Conservation (phyloP, 2,888 invertebrate genomes). For the Tachina fera region DNA sequence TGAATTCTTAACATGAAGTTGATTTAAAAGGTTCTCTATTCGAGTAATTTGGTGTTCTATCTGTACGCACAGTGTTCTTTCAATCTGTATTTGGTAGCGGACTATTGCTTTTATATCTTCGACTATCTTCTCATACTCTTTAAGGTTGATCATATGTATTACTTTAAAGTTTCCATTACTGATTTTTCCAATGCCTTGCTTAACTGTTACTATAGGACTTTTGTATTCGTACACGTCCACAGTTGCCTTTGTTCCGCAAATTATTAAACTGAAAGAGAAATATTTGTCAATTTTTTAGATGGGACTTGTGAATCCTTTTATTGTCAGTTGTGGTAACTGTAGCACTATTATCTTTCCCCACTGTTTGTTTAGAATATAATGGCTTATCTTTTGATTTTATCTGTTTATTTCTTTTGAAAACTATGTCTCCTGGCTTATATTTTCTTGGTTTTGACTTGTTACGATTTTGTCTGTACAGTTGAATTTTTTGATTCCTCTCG, state of each 20-base stretch:
- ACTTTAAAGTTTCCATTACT: too few relatives aligned
- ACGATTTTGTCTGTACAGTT: conserved; percentile 22
- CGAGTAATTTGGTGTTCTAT: conserved; percentile 50
- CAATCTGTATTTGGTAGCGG: neutral
- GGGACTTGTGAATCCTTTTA: conserved; percentile 34
- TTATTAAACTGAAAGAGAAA: conserved; percentile 8
- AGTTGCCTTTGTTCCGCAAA: neutral
- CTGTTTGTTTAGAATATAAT: conserved; percentile 16
- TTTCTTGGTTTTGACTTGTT: conserved; percentile 1
- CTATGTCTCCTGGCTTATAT: conserved; percentile 1
- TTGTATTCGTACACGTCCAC: too few relatives aligned
- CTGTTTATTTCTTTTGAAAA: conserved; percentile 42
- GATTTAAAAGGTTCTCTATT: conserved; percentile 52
- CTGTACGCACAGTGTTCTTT: conserved; percentile 32
- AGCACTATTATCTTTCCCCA: conserved; percentile 17
- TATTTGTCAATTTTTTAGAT: neutral
- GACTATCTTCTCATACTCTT: too few relatives aligned
- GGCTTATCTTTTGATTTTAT: conserved; percentile 40
- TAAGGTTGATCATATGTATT: too few relatives aligned
- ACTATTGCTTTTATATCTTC: too few relatives aligned
- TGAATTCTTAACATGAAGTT: conserved; percentile 11
- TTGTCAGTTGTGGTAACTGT: conserved; percentile 21
- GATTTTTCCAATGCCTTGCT: too few relatives aligned
- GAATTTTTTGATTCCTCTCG: conserved; percentile 23
- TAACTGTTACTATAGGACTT: too few relatives aligned